Evolutionary conservation across 2,797 vertebrate genomes (phyloP).

Genomic region (Amblyopsis hoosieri): DNA sequence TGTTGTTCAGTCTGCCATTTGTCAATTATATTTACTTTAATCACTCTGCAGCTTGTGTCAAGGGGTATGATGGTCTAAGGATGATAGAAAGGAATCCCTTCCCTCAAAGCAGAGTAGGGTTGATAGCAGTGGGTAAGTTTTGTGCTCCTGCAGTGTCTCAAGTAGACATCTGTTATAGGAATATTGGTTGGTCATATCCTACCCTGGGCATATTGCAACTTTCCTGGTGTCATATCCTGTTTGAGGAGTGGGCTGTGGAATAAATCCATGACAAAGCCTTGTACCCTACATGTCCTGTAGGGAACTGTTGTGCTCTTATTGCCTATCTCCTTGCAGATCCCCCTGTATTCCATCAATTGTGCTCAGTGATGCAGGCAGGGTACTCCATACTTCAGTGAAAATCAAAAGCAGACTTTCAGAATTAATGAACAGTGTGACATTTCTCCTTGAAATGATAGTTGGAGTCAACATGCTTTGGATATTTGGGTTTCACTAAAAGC

Average conservation of each 20-base stretch:
- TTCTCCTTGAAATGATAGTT: slow-evolving; percentile 11
- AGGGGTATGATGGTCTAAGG: not conserved
- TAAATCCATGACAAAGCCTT: slow-evolving; percentile 15
- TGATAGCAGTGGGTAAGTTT: not conserved
- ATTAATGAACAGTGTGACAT: slow-evolving; percentile 19
- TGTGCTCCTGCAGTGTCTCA: not conserved
- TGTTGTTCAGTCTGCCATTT: too few relatives aligned
- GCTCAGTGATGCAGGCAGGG: slow-evolving; percentile 32
- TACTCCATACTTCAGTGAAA: slow-evolving; percentile 35
- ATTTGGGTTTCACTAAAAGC: slow-evolving; percentile 50
- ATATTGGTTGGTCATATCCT: not conserved
- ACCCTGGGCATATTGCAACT: slow-evolving; percentile 6
- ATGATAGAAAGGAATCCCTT: not conserved
- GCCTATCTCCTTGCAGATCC: slow-evolving; percentile 40
- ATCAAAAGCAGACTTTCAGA: slow-evolving; percentile 48
- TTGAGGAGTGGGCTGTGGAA: slow-evolving; percentile 45
- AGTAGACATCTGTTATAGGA: not conserved
- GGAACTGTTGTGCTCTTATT: slow-evolving; percentile 21
- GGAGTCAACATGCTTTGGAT: slow-evolving; percentile 40
- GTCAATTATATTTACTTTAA: too few relatives aligned
- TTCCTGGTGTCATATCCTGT: slow-evolving; percentile 50
- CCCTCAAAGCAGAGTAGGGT: not conserved
- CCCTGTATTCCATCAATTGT: slow-evolving; percentile 57
- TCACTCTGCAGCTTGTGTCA: too few relatives aligned
- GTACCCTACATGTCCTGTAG: slow-evolving; percentile 39